Percentiles rank a stretch among this genome's conserved stretches.
Evolutionary conservation across 2,888 invertebrate genomes (phyloP).

Genomic region (Panopea generosa): DNA sequence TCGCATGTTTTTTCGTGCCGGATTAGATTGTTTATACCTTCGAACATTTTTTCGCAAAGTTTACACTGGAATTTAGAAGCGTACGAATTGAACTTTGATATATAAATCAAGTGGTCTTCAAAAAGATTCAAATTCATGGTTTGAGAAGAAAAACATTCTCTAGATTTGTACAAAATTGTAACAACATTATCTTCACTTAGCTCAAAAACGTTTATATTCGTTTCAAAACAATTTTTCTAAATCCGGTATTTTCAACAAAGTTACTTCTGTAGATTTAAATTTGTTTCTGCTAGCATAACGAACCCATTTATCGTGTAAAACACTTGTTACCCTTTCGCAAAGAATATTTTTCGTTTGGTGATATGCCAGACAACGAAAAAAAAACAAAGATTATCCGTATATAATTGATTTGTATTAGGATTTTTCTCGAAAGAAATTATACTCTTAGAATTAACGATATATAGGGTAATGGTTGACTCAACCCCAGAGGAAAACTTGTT

Average conservation of each 20-base stretch:
- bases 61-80: not conserved
- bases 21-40: not conserved
- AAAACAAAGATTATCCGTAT: constrained; percentile 10
- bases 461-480: constrained; percentile 9
- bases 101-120: not conserved
- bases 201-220: constrained; percentile 12
- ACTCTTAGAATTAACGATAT: constrained; percentile 11
- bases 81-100: constrained; percentile 7
- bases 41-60: constrained; percentile 3
- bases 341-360: constrained; percentile 7
- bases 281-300: not conserved
- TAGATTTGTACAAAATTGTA: constrained; percentile 13
- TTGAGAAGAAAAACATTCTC: not conserved
- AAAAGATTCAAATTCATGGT: constrained; percentile 4
- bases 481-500: constrained; percentile 8
- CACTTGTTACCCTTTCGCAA: not conserved
- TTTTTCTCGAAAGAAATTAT: constrained; percentile 17
- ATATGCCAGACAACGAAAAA: constrained; percentile 12
- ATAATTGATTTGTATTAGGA: not conserved
- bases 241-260: constrained; percentile 9
- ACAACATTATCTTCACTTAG: constrained; percentile 8
- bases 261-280: constrained; percentile 1
- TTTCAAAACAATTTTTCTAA: constrained; percentile 15
- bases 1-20: constrained; percentile 6
- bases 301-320: not conserved